Evolutionary conservation across 2,888 invertebrate genomes (phyloP), one percentile per base, ranked within the genome.

Genomic region (Galerucella pusilla): DNA sequence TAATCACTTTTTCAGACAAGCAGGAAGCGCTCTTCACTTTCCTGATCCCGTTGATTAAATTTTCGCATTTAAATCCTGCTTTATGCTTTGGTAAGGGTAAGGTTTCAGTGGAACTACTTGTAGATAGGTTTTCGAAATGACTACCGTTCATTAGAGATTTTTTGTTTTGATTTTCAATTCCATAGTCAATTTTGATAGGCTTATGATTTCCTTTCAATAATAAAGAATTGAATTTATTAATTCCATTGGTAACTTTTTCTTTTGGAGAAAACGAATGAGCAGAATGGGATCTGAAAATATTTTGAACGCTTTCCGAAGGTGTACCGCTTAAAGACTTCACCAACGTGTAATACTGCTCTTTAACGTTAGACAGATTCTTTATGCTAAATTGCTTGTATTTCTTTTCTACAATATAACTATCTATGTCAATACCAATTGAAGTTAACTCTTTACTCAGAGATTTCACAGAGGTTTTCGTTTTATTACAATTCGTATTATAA

Each of bases 11-110:
- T 77, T 90, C 90, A 79, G 90, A 87, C 69, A 91, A 89, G 52
- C 90, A 90, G 49, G 90, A 90, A 68, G 90, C 90, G 84, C 91
- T 91, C 83, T 90, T 87, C 77, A 90, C 90, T 82, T 90, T 91
- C 73, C 91, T 85, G 79, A 90, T 85, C 74, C 88, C 81, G 81
- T 60, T 57, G 71, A 65, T 65, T 67, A 75, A 74, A 75, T 79
- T 78, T 75, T 79, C 74, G 61, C 74, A 65, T 75, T 78, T 78
- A 75, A 76, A 80, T 80, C 81, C 82, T 80, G 80, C 81, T 76
- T 75, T 72, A 46, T 74, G 74, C 67, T 79, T 74, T 71, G 72
- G 70, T 42, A 78, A 76, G n/a, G 80, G 80, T 75, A 82, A 73
- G 76, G 80, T 86, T 74, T 83, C 85, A 46, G 80, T 85, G 69